Percentiles rank a stretch among this genome's conserved stretches.
phyloP scores from a whole-genome alignment of 2,888 invertebrate species.

The Eristalinus sepulchralis region DNA sequence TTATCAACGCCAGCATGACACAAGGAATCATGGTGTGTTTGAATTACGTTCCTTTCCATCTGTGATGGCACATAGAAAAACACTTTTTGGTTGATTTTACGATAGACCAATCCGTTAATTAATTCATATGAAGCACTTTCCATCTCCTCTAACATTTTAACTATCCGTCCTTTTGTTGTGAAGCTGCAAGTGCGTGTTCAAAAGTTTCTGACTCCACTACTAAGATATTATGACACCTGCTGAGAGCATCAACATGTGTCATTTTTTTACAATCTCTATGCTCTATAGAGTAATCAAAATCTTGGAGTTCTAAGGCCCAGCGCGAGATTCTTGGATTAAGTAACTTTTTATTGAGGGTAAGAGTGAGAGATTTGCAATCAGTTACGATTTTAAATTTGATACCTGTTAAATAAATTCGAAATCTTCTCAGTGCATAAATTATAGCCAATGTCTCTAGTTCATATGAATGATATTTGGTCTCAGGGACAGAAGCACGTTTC shows the following conservation, averaged over 20 bases:
- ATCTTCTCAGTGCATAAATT: too few relatives aligned
- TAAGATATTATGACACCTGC: not conserved
- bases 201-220: not conserved
- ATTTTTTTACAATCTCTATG: not conserved
- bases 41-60: too few relatives aligned
- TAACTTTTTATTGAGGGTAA: not conserved
- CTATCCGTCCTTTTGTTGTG: not conserved
- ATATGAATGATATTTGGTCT: too few relatives aligned
- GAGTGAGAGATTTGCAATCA: not conserved
- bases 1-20: not conserved
- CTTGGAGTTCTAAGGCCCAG: not conserved
- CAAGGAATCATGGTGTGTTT: not conserved
- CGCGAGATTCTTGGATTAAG: not conserved
- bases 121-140: not conserved
- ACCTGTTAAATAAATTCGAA: not conserved
- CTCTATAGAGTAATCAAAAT: not conserved
- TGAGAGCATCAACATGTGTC: not conserved
- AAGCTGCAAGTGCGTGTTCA: not conserved
- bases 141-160: not conserved
- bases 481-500: too few relatives aligned
- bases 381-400: not conserved
- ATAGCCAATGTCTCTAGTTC: too few relatives aligned
- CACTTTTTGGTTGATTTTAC: not conserved
- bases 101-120: not conserved
- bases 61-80: not conserved